Evolutionary conservation across 2,113 vertebrate species (phyloP).

Genomic region (Corythaeola cristata): DNA sequence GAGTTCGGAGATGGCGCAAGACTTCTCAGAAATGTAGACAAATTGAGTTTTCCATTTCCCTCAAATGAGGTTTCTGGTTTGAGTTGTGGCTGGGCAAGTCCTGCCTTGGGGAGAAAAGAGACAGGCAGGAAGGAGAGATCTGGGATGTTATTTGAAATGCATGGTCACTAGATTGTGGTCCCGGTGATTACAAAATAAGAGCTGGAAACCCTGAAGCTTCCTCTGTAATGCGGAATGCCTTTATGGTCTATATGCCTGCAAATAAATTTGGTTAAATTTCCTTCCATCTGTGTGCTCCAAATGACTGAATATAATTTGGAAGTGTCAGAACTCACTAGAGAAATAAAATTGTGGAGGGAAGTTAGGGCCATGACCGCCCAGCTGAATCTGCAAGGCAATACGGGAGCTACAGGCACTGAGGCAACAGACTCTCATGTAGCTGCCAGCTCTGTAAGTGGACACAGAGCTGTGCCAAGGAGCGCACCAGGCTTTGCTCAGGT

Average conservation of each 20-base stretch:
- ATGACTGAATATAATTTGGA: conserved; percentile 23
- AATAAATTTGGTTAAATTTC: background rate
- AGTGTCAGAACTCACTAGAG: background rate
- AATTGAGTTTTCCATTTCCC: background rate
- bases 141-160: background rate
- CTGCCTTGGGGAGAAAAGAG: background rate
- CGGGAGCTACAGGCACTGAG: background rate
- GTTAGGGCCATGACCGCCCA: background rate
- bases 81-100: background rate
- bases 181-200: background rate
- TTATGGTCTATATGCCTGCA: background rate
- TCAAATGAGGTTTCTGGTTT: background rate
- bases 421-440: background rate
- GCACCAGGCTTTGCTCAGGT: background rate
- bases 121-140: background rate
- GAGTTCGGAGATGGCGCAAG: background rate
- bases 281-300: conserved; percentile 21
- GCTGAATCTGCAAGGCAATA: background rate
- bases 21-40: background rate
- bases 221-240: background rate
- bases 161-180: background rate
- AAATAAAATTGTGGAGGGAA: background rate
- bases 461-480: background rate
- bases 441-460: background rate
- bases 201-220: background rate